Percentiles rank a stretch among this genome's conserved stretches.
Evolutionary conservation across 2,888 invertebrate genomes (phyloP).

Genomic region (Pyralis farinalis): DNA sequence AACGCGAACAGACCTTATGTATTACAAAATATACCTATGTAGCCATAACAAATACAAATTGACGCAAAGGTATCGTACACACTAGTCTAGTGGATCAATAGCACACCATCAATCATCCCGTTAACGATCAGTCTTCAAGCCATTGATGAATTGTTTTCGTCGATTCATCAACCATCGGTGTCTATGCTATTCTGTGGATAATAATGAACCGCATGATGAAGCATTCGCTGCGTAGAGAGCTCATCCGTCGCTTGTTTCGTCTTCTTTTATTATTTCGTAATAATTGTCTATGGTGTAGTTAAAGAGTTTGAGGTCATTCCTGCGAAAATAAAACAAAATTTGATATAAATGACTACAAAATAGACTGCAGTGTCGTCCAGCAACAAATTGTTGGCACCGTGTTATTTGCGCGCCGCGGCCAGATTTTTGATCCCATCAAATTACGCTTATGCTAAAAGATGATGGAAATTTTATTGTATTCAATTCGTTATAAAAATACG

Average conservation of each 20-base stretch:
- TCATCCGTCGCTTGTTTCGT: constrained; percentile 53
- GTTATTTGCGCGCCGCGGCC: too few species aligned
- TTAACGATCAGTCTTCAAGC: constrained; percentile 44
- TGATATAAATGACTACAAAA: too few species aligned
- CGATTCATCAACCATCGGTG: constrained; percentile 36
- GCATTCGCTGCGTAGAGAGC: constrained; percentile 23
- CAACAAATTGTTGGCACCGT: too few species aligned
- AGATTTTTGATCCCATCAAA: too few species aligned
- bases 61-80: constrained; percentile 20
- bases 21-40: constrained; percentile 20
- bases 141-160: constrained; percentile 29
- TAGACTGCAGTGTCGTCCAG: too few species aligned
- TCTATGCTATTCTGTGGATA: constrained; percentile 26
- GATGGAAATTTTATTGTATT: too few species aligned
- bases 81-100: constrained; percentile 4
- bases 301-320: constrained; percentile 93
- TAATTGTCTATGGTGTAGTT: constrained; percentile 89
- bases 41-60: constrained; percentile 29
- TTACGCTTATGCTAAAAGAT: too few species aligned
- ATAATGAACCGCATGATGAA: constrained; percentile 22
- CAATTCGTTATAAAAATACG: too few species aligned
- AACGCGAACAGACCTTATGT: constrained; percentile 3
- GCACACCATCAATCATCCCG: constrained; percentile 2
- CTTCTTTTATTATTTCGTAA: constrained; percentile 79
- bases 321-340: constrained; percentile 57